A percentile compares a stretch with the other conserved stretches of the same genome.
Evolutionary conservation across 2,113 vertebrate species (phyloP).

Genomic region (Larimichthys crocea): DNA sequence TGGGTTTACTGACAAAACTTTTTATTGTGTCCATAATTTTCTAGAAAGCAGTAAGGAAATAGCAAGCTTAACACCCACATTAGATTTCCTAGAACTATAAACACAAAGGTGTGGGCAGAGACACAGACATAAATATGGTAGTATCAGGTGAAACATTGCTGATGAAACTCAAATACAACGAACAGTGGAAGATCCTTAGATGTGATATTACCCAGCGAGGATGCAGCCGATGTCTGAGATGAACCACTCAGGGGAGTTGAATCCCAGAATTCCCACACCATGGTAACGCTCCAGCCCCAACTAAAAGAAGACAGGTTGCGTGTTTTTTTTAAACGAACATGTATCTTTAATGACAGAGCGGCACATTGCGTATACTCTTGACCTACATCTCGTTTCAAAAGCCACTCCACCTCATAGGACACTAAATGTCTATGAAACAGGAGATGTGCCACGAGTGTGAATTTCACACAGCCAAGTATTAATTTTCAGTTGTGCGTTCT

Average conservation of each 20-base stretch:
- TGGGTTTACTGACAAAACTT: background rate
- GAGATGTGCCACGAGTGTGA: slow-evolving; percentile 61
- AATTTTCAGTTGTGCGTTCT: slow-evolving; percentile 44
- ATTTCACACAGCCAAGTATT: slow-evolving; percentile 60
- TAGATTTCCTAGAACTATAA: background rate
- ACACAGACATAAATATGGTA: slow-evolving; percentile 6
- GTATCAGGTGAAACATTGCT: background rate
- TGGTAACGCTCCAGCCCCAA: slow-evolving; percentile 86
- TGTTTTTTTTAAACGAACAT: background rate
- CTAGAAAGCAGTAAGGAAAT: background rate
- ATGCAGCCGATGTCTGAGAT: slow-evolving; percentile 86
- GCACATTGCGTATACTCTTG: slow-evolving; percentile 34
- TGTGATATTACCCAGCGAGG: slow-evolving; percentile 84
- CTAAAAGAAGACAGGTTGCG: slow-evolving; percentile 59
- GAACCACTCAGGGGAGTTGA: slow-evolving; percentile 87
- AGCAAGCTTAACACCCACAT: background rate
- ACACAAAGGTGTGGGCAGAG: background rate
- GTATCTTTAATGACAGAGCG: slow-evolving; percentile 32
- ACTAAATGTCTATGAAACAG: slow-evolving; percentile 45
- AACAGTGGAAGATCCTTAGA: background rate
- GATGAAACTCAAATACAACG: background rate
- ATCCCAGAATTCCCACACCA: slow-evolving; percentile 86
- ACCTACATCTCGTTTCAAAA: slow-evolving; percentile 53
- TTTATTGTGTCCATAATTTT: background rate
- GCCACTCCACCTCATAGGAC: background rate